Percentiles rank a stretch among this genome's conserved stretches.
Conservation (phyloP, 2,113 vertebrate species). For the Peromyscus maniculatus region DNA sequence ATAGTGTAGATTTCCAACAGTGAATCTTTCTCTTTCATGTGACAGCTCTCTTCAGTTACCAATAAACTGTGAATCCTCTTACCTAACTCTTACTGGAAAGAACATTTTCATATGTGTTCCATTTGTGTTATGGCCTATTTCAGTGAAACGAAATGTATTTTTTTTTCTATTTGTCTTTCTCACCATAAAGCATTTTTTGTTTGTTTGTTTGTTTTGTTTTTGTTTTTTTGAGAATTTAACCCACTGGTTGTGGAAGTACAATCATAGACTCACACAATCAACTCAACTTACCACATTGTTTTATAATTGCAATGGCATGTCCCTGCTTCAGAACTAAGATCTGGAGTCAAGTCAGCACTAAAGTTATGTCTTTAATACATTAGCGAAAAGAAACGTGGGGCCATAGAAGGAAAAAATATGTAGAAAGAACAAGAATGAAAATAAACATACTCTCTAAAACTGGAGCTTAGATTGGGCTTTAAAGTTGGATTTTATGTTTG, state of each 20-base stretch:
- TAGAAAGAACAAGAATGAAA: conserved; percentile 3
- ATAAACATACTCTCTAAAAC: conserved; percentile 9
- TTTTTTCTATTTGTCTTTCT: background rate
- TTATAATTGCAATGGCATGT: background rate
- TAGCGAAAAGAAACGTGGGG: background rate
- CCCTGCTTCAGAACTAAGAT: background rate
- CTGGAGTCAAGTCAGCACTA: background rate
- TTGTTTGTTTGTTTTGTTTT: no score
- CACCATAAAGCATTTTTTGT: background rate
- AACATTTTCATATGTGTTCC: background rate
- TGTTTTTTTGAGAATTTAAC: background rate
- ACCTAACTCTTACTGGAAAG: background rate
- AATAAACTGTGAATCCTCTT: background rate
- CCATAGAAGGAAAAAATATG: background rate
- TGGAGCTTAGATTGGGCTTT: background rate
- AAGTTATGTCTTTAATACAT: background rate
- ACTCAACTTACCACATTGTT: background rate
- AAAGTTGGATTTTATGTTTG: background rate
- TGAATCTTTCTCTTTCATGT: background rate
- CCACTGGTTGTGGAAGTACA: background rate
- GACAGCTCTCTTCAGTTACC: background rate
- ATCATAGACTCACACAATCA: background rate
- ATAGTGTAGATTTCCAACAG: background rate
- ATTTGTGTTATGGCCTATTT: background rate
- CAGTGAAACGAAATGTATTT: background rate